Evolutionary conservation across 1,140 invertebrate species (phyloP).

Genomic region (Metopolophium dirhodum): DNA sequence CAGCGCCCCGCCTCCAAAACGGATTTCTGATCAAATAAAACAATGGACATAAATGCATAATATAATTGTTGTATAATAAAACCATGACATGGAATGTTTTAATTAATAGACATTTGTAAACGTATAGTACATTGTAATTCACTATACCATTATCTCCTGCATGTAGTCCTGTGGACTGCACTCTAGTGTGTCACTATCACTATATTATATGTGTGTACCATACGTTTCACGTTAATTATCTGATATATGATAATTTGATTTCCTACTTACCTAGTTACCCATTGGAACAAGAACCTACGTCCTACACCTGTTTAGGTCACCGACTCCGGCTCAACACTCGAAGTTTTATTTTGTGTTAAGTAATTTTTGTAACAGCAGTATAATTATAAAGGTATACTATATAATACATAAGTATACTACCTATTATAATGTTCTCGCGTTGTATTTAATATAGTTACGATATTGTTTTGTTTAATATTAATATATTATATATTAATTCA

Average conservation of each 20-base stretch:
- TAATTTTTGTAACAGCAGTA: not conserved
- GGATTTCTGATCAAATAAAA: not conserved
- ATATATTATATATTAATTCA: not conserved
- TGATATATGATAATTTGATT: constrained; percentile 23
- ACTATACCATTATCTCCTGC: not conserved
- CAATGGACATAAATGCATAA: not conserved
- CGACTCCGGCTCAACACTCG: not conserved
- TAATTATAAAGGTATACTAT: no score
- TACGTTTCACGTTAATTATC: not conserved
- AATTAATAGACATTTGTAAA: constrained; percentile 6
- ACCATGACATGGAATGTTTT: not conserved
- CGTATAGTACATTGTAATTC: not conserved
- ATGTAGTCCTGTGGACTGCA: not conserved
- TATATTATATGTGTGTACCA: not conserved
- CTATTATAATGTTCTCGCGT: not conserved
- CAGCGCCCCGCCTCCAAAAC: no score
- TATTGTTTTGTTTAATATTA: not conserved
- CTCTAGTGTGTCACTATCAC: no score
- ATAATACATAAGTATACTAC: no score
- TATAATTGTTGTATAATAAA: not conserved
- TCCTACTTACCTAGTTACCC: not conserved
- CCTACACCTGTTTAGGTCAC: not conserved
- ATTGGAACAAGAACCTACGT: not conserved
- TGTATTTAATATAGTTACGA: not conserved
- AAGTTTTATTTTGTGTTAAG: not conserved